Base-by-base conservation (phyloP, 35 echinoderm and acorn worm species). In the Eucidaris tribuloides region DNA sequence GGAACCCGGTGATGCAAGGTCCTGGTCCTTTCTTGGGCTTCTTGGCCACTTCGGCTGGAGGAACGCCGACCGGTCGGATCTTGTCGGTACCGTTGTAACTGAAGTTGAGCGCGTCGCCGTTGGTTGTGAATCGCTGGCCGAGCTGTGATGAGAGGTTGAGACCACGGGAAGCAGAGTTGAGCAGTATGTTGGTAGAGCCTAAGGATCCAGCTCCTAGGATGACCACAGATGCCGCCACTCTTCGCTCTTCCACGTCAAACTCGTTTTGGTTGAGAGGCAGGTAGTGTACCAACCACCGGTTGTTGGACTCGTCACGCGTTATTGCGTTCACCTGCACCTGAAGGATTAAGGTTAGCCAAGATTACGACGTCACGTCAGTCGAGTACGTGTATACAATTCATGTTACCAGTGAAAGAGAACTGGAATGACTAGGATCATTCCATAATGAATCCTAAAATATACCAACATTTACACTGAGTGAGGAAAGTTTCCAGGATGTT, bases 41-140 rank as follows among this genome's bases (percentile, higher is more conserved):
- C 50, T 77, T 85, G 0, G 57, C 56, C 28, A 84, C 23, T 9
- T 93, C 82, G n/a, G 71, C 57, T 25, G 84, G 78, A 30, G 80
- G 48, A 15, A 89, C 43, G 3, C 91, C 91, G 19, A 82, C 80
- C 0, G 79, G 79, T 19, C 85, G 79, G n/a, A 93, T 82, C 57
- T 82, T 81, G 7, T 79, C 79, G 14, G 81, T 59, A 7, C 85
- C 85, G 65, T 93, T 93, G 91, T 93, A 93, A 45, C 85, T 93
- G 48, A 93, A 88, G 62, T 84, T 84, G 1, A 93, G 22, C 2
- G 85, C 72, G 57, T 93, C 85, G 18, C 91, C 91, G 57, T 93
- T 93, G 14, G 91, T 93, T 2, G 84, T 88, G 40, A 93, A 88
- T 7, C 68, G 46, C 42, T 93, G 15, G 14, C 91, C 91, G 34